Base-by-base conservation (phyloP, 2,888 invertebrate species). In the Barypeithes pellucidus region DNA sequence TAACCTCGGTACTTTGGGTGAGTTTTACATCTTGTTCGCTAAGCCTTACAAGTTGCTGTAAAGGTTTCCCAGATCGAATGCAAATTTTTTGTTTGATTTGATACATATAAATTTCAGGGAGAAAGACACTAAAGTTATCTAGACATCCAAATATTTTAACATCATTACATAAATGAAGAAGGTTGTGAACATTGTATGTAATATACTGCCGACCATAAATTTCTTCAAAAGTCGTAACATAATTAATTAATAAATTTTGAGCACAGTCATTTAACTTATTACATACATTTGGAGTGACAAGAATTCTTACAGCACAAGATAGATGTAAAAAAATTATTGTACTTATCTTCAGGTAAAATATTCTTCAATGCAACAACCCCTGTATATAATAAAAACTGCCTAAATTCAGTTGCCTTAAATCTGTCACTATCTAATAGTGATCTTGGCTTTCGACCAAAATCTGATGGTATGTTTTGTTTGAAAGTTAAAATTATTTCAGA, bases 371-470 rank as follows among this genome's bases (percentile, higher is more conserved):
- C 65, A 3, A 63, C 47, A 63, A 63, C 50, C 12, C 65, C 65
- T 2, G 65, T 63, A 29, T 63, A 63, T n/a, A 63, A 63, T 24
- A 63, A 47, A 45, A 63, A 45, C n/a, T 29, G 45, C 16, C 47
- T 11, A 63, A 63, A 63, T 63, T 63, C 65, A 22, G 65, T 63
- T n/a, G 50, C 65, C 50, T 63, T 63, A 24, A 36, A 63, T 14
- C 65, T 45, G 14, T 63, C 50, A 14, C 22, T 22, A 22, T 63
- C 65, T 16, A 24, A 47, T 14, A 63, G 24, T 29, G 65, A 14
- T 11, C 65, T 45, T 50, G n/a, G 9, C 3, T 63, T 63, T 50
- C 65, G 22, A 47, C 12, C 33, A 22, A 63, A 50, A 14, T 63
- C 65, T n/a, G n/a, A 20, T 24, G 65, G 65, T 16, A 61, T 61